Evolutionary conservation across 2,888 invertebrate genomes (phyloP), one percentile per base, ranked within the genome.

Genomic region (Acleris holmiana): DNA sequence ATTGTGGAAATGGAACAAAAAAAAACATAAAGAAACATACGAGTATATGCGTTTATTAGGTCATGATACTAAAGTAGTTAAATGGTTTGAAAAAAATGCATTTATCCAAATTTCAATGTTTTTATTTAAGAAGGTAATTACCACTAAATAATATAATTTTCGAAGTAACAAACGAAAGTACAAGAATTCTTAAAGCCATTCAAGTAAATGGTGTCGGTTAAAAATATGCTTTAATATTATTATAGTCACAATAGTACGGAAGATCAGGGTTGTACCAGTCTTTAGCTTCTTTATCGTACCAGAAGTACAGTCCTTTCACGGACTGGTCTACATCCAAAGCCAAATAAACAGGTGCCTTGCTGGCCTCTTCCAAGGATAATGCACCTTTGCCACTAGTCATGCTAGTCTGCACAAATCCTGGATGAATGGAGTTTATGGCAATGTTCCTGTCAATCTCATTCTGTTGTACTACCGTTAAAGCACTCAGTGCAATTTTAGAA

Each of bases 381-480:
- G 54, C 7, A 6, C 76, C 75, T 15, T 35, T 40, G 6, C 64
- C 60, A n/a, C 66, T 71, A 0, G 78, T 76, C 76, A 78, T 76
- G 29, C 72, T 68, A 1, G 78, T 77, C 61, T 73, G 66, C 0
- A 78, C 76, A 44, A 73, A 74, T 10, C 79, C 79, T 8, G 79
- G 78, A 54, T 79, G 73, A 1, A 79, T 17, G 0, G 73, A 71
- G 54, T 79, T 76, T 0, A 79, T 49, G 1, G 78, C 76, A 46
- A 79, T 77, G 7, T 69, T 72, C 15, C 71, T 67, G n/a, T 67
- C 72, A 10, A 76, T 64, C 46, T 72, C 56, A 3, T 61, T 73
- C 50, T 77, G 77, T 35, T 76, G 76, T 1, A 73, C 61, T 44
- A 70, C 61, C 1, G 77, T 76, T 21, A 78, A 50, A 5, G 76